phyloP scores from a whole-genome alignment of 2,888 invertebrate genomes.

The Rutpela maculata region DNA sequence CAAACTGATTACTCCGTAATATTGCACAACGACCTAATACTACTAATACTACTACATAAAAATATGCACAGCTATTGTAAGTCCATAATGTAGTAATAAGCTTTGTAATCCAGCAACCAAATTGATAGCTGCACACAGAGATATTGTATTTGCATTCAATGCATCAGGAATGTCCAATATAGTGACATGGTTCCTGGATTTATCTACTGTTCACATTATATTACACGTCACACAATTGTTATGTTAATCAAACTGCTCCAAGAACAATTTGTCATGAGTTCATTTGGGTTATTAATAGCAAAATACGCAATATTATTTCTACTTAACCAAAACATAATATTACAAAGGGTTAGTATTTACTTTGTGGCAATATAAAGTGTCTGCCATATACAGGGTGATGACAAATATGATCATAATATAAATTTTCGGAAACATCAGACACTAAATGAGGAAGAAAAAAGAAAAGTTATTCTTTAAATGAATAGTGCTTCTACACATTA shows the following conservation, averaged over 20 bases:
- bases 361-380: background rate
- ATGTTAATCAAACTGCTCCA: conserved; percentile 26
- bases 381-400: too few species aligned
- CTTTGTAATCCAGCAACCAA: conserved; percentile 22
- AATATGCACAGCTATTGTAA: background rate
- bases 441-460: too few species aligned
- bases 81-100: conserved; percentile 24
- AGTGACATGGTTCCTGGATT: conserved; percentile 34
- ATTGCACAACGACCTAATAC: background rate
- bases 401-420: too few species aligned
- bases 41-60: background rate
- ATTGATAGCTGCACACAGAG: conserved; percentile 35
- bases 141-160: conserved; percentile 37
- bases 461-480: too few species aligned
- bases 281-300: background rate
- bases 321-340: background rate
- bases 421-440: too few species aligned
- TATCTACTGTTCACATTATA: conserved; percentile 34
- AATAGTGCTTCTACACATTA: too few species aligned
- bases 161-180: conserved; percentile 40
- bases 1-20: too few species aligned
- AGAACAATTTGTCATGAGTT: conserved; percentile 21
- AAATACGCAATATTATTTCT: background rate
- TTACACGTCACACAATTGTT: conserved; percentile 26
- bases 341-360: background rate